These are phyloP conservation scores for Panthera uncia DNA, from an alignment of 2,113 vertebrate genomes.

Conservation along the genomic window DNA sequence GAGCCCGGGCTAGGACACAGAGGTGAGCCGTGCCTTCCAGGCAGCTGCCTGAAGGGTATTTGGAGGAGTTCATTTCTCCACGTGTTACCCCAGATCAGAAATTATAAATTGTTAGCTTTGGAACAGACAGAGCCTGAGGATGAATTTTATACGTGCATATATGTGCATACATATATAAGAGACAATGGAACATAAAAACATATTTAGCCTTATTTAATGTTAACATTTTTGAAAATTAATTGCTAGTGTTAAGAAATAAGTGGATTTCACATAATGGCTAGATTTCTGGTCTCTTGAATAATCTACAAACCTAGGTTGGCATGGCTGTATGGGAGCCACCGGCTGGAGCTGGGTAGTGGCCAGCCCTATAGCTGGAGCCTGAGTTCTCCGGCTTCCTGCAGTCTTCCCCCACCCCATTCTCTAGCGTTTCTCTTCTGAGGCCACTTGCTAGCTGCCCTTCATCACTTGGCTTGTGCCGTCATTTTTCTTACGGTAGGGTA, in stretches of 20 bases:
- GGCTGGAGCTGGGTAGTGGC: neutral
- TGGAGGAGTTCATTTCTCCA: neutral
- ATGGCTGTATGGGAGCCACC: fast-evolving
- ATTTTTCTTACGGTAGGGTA: neutral
- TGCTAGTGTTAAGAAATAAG: neutral
- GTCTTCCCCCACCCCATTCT: fast-evolving
- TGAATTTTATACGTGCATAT: too few relatives aligned
- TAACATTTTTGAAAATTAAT: neutral
- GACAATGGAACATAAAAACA: neutral
- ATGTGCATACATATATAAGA: neutral
- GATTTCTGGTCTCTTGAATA: neutral
- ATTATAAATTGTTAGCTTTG: neutral
- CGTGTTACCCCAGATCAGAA: neutral
- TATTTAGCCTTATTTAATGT: neutral
- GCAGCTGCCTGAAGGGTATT: neutral
- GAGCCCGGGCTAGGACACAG: neutral
- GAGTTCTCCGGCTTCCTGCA: neutral
- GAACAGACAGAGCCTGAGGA: neutral
- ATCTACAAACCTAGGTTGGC: neutral
- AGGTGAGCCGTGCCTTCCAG: neutral
- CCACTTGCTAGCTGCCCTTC: neutral
- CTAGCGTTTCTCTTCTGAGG: neutral
- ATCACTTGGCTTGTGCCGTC: neutral
- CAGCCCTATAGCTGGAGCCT: neutral
- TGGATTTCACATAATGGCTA: neutral